Evolutionary conservation across 2,888 invertebrate species (phyloP).

Genomic region (Cheilosia grossa): DNA sequence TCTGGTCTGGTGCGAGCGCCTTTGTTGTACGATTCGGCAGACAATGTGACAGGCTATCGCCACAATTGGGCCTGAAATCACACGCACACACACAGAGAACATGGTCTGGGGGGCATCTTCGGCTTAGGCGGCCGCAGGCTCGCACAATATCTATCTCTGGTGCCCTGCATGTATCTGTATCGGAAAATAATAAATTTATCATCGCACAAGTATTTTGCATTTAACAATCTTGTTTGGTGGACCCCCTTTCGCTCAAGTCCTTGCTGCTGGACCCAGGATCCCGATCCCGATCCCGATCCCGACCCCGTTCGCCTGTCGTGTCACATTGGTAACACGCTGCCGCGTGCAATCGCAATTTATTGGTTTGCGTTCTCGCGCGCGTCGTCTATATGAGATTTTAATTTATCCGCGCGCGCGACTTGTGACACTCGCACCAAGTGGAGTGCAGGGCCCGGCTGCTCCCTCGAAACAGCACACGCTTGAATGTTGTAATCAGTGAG

Average conservation of each 20-base stretch:
- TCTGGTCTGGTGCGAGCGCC: conserved; percentile 54
- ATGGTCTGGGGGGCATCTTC: conserved; percentile 55
- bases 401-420: conserved; percentile 71
- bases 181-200: conserved; percentile 76
- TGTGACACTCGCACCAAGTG: conserved; percentile 68
- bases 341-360: conserved; percentile 74
- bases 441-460: conserved; percentile 19
- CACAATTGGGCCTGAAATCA: conserved; percentile 67
- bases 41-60: conserved; percentile 74
- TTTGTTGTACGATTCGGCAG: conserved; percentile 71
- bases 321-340: conserved; percentile 72
- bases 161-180: conserved; percentile 70
- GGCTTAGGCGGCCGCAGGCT: conserved; percentile 7
- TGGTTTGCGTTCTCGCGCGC: conserved; percentile 66
- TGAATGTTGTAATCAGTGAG: conserved; percentile 73
- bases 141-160: conserved; percentile 42
- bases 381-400: conserved; percentile 74
- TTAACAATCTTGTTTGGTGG: conserved; percentile 73
- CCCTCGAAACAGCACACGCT: conserved; percentile 44
- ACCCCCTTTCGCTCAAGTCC: conserved; percentile 10
- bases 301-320: conserved; percentile 55
- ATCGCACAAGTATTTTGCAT: conserved; percentile 75
- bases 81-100: conserved; percentile 35
- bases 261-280: conserved; percentile 23
- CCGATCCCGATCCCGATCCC: not conserved